Evolutionary conservation across 2,888 invertebrate species (phyloP).

Genomic region (Acleris emargana): DNA sequence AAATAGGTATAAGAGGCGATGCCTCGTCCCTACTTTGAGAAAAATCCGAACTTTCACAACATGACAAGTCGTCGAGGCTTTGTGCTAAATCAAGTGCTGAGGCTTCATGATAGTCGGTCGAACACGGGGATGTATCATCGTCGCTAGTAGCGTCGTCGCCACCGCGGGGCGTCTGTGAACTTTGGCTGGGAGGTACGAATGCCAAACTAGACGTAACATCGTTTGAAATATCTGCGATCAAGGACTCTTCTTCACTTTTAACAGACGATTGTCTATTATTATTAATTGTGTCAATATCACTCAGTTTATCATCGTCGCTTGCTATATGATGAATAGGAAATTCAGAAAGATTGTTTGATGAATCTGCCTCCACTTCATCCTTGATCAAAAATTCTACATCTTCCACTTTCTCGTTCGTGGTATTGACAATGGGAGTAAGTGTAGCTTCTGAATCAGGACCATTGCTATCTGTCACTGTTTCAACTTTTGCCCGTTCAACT

Average conservation of each 20-base stretch:
- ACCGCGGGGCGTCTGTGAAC: constrained; percentile 63
- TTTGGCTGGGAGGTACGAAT: constrained; percentile 75
- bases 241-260: constrained; percentile 68
- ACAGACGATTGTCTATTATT: constrained; percentile 66
- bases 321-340: constrained; percentile 52
- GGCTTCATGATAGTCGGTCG: constrained; percentile 79
- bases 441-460: constrained; percentile 42
- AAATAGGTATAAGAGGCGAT: constrained; percentile 56
- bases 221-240: constrained; percentile 73
- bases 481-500: constrained; percentile 58
- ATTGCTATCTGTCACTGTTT: constrained; percentile 49
- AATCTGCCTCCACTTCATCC: constrained; percentile 27
- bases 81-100: constrained; percentile 74
- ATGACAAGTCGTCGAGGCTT: constrained; percentile 72
- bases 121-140: constrained; percentile 73
- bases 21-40: constrained; percentile 76
- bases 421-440: constrained; percentile 43
- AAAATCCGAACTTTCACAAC: constrained; percentile 73
- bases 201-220: constrained; percentile 79
- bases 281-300: constrained; percentile 48
- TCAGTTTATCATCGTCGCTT: constrained; percentile 59
- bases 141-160: constrained; percentile 75
- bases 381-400: constrained; percentile 29
- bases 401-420: constrained; percentile 46
- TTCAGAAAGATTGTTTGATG: constrained; percentile 35